phyloP scores from a whole-genome alignment of 2,888 invertebrate genomes.

The Noctua janthe region DNA sequence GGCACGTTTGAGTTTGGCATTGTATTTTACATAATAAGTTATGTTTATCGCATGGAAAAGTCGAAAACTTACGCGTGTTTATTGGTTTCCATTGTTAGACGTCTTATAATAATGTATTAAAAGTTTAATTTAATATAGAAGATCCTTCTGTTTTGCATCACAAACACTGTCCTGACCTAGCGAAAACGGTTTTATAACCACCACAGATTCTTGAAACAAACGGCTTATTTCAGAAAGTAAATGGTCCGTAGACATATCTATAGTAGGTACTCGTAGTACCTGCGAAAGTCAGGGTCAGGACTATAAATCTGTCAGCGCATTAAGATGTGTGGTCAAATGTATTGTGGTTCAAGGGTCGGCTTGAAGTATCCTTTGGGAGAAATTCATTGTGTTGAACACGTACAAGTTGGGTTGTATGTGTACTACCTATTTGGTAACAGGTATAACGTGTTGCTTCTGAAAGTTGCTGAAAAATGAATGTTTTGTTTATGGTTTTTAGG shows the following conservation, averaged over 20 bases:
- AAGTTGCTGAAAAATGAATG: not conserved
- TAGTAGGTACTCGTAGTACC: conserved; percentile 12
- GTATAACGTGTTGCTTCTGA: not conserved
- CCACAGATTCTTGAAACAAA: not conserved
- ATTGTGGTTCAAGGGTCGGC: conserved; percentile 39
- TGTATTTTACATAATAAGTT: not conserved
- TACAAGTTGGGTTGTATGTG: not conserved
- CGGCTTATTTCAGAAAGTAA: conserved; percentile 1
- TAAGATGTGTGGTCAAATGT: conserved; percentile 52
- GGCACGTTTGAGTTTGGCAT: not conserved
- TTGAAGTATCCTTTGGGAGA: conserved; percentile 20
- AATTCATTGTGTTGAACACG: conserved; percentile 18
- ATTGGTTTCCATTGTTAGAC: not conserved
- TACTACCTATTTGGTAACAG: not conserved
- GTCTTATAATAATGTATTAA: not conserved
- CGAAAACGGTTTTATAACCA: not conserved
- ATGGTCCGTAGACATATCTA: conserved; percentile 27
- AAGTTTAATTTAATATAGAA: not conserved
- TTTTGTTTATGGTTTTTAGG: not conserved
- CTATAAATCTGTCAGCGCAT: conserved; percentile 56
- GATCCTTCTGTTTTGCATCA: not conserved
- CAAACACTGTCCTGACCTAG: not conserved
- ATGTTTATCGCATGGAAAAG: not conserved
- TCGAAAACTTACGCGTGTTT: not conserved
- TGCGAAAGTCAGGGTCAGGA: conserved; percentile 42